Conservation (phyloP, 2,888 invertebrate genomes). For the Drosophila stalkeri region DNA sequence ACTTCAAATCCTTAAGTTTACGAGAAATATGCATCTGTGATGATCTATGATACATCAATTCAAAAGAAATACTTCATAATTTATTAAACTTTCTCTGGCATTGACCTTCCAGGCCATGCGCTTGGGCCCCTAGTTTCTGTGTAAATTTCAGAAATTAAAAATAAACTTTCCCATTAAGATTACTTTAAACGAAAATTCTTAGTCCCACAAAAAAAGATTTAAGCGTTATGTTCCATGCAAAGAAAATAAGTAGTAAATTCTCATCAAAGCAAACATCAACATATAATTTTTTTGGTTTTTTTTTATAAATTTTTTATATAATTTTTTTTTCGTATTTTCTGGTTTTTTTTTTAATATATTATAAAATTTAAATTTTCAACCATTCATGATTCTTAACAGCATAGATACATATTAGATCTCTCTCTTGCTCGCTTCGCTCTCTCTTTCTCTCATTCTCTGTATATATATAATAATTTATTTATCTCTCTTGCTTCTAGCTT, state of each 20-base stretch:
- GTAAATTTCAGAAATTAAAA: neutral
- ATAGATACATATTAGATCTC: slow-evolving; percentile 52
- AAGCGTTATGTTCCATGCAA: slow-evolving; percentile 47
- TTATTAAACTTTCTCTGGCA: neutral
- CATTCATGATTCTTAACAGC: slow-evolving; percentile 59
- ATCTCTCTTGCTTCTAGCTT: slow-evolving; percentile 25
- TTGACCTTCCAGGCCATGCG: neutral
- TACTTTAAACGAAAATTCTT: neutral
- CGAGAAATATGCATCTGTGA: neutral
- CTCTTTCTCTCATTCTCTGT: slow-evolving; percentile 20
- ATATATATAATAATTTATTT: slow-evolving; percentile 4
- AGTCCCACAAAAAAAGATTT: neutral
- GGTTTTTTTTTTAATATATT: slow-evolving; percentile 46
- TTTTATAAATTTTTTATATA: slow-evolving; percentile 73
- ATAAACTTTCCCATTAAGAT: neutral
- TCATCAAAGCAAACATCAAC: slow-evolving; percentile 75
- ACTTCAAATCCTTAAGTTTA: neutral
- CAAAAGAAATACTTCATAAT: neutral
- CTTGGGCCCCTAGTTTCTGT: neutral
- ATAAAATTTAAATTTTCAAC: slow-evolving; percentile 74
- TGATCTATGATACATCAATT: neutral
- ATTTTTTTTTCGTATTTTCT: slow-evolving; percentile 65
- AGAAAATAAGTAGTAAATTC: slow-evolving; percentile 57
- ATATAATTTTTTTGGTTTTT: slow-evolving; percentile 72
- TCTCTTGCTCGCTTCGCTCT: slow-evolving; percentile 11